Evolutionary conservation across 92 coral and sea anemone genomes (phyloP), one percentile per base, ranked within the genome.

Genomic region (Parazoanthus swiftii): DNA sequence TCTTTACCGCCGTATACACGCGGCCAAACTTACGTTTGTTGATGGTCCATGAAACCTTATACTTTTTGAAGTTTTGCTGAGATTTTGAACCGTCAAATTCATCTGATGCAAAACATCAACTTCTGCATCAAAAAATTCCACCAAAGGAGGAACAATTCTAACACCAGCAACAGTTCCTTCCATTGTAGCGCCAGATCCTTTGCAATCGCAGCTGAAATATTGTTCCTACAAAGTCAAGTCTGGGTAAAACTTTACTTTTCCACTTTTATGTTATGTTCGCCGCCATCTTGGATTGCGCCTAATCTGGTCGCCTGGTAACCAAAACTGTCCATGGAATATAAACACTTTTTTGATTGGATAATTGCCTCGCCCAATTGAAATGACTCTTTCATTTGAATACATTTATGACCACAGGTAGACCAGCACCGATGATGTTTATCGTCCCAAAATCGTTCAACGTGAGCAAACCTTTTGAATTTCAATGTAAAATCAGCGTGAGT

Each of bases 91-190:
- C 44, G 98, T 97, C 29, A 97, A 85, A 58, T 93, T 93, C 99
- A 97, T 97, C 89, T 97, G 99, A 78, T 97, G 99, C 43, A 97
- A 77, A 44, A 97, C 98, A 48, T 95, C 99, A 3, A 95, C 85
- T 77, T 97, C 99, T 72, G 99, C 99, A 89, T 97, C 98, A 74
- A 91, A 95, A 82, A 95, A 95, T 88, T 95, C 97, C 46, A 95
- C 99, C n/a, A 97, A 97, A 5, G 99, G 98, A 18, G 99, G 99
- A 50, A 97, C 96, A 65, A 97, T 95, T 81, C 97, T 88, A 10
- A 97, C 98, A 81, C 99, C 99, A 79, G 98, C 99, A 38, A 97
- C 99, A 85, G 94, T 95, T 54, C 99, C 99, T 89, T 97, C 99
- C 99, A 97, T 97, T 43, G 35, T 23, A 13, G 23, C 35, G 29